Conservation (phyloP, 2,888 invertebrate genomes). For the Synergus japonicus region DNA sequence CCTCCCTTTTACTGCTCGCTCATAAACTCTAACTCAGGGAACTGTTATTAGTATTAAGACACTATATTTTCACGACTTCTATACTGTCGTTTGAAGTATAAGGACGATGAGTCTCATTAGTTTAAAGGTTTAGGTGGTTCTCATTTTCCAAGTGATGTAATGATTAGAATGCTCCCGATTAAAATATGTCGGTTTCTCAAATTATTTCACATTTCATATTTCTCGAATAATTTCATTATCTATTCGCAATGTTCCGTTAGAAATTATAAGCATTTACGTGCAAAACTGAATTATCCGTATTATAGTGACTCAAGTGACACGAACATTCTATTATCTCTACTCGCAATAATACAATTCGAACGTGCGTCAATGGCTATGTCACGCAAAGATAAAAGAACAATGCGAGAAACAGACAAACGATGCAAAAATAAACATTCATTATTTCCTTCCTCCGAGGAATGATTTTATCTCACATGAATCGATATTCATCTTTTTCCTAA, state of each 20-base stretch:
- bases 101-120: background rate
- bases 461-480: background rate
- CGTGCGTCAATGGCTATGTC: background rate
- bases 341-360: background rate
- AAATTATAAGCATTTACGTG: background rate
- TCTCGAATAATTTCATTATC: background rate
- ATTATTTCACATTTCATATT: too few species aligned
- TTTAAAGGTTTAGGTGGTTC: background rate
- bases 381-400: slow-evolving; percentile 14
- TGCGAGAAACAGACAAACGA: too few species aligned
- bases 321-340: background rate
- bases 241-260: background rate
- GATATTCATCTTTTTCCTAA: background rate
- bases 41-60: background rate
- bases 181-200: background rate
- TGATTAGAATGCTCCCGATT: background rate
- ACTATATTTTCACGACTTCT: background rate
- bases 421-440: background rate
- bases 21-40: background rate
- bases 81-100: background rate
- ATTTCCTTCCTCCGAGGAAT: background rate
- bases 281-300: background rate
- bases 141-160: background rate
- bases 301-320: too few species aligned
- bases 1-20: background rate